phyloP scores from a whole-genome alignment of 2,113 vertebrate species.

The Anolis carolinensis region DNA sequence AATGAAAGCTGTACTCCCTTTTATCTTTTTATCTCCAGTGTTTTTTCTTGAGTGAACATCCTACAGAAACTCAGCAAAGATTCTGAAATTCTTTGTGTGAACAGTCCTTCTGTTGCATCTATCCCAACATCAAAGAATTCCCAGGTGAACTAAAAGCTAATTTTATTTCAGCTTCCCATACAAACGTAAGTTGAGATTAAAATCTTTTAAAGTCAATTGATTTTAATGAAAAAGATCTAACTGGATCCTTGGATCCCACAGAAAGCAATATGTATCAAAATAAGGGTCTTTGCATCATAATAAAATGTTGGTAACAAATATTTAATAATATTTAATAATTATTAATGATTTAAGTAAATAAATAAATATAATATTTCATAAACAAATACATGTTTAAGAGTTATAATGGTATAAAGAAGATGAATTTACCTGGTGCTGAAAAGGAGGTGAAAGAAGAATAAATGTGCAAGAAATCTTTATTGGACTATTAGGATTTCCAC shows the following conservation, averaged over 20 bases:
- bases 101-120: neutral
- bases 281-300: no score
- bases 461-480: slow-evolving; percentile 7
- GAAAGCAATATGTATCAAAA: neutral
- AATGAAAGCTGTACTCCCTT: neutral
- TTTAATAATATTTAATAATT: no score
- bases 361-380: no score
- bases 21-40: neutral
- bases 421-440: neutral
- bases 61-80: neutral
- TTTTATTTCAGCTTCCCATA: neutral
- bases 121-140: accelerated
- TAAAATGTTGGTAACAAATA: no score
- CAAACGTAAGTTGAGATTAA: neutral
- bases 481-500: neutral
- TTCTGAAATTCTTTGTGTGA: neutral
- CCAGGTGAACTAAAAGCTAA: accelerated
- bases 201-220: neutral
- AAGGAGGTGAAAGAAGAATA: neutral
- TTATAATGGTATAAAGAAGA: neutral
- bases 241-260: neutral
- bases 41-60: accelerated
- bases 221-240: neutral
- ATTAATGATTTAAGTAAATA: no score
- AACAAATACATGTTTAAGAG: no score